A percentile compares a stretch with the other conserved stretches of the same genome.
Evolutionary conservation across 1,140 invertebrate species (phyloP).

Genomic region (Pseudomyrmex dendroicus): DNA sequence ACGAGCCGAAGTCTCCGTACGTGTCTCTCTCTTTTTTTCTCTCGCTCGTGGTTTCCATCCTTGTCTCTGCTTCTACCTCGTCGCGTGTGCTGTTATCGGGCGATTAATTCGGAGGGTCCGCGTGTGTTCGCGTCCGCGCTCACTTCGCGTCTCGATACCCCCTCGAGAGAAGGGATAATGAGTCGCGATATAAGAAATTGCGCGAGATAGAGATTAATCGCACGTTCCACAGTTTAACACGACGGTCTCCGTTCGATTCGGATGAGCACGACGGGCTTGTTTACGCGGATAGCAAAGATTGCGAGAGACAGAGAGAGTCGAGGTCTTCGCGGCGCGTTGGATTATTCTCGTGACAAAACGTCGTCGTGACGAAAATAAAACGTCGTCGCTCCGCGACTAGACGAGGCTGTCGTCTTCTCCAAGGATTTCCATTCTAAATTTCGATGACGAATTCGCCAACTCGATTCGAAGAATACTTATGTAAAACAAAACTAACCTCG

Average conservation of each 20-base stretch:
- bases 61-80: background rate
- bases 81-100: slow-evolving; percentile 31
- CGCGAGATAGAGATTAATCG: slow-evolving; percentile 47
- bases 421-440: background rate
- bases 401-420: background rate
- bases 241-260: slow-evolving; percentile 16
- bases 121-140: background rate
- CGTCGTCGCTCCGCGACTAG: background rate
- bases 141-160: background rate
- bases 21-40: background rate
- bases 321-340: background rate
- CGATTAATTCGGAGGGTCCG: slow-evolving; percentile 17
- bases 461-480: too few species aligned
- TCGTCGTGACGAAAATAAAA: background rate
- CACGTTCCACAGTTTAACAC: background rate
- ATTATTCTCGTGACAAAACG: slow-evolving; percentile 22
- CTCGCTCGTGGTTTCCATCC: too few species aligned
- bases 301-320: background rate
- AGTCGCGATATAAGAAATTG: slow-evolving; percentile 22
- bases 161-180: slow-evolving; percentile 15
- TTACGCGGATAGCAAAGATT: slow-evolving; percentile 11
- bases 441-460: background rate
- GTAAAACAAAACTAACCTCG: too few species aligned
- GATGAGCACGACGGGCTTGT: slow-evolving; percentile 2
- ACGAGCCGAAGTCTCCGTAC: background rate